These are phyloP conservation scores for Clitarchus hookeri DNA, from an alignment of 2,888 invertebrate genomes.

Conservation along the genomic window DNA sequence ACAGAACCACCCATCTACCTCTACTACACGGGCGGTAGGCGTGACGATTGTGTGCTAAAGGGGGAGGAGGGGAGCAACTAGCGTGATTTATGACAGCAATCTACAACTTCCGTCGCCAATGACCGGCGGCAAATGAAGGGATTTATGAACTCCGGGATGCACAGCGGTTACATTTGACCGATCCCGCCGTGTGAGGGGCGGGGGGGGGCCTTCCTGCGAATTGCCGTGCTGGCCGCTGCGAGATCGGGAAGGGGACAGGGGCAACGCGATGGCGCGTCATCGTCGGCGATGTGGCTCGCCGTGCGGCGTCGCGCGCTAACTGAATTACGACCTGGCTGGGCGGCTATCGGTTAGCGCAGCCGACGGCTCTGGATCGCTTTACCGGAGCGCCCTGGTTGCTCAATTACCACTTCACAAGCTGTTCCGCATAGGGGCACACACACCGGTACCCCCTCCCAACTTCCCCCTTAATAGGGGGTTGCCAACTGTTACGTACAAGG, in stretches of 20 bases:
- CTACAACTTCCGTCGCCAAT: conserved; percentile 6
- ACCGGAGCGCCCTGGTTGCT: no score
- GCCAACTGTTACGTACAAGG: no score
- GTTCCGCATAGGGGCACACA: no score
- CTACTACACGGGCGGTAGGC: background rate
- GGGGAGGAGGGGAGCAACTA: background rate
- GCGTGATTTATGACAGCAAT: background rate
- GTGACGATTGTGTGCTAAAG: background rate
- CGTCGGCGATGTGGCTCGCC: no score
- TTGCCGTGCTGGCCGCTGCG: background rate
- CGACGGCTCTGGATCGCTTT: no score
- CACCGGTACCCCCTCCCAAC: no score
- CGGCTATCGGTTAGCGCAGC: no score
- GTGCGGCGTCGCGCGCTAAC: no score
- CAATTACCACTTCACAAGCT: no score
- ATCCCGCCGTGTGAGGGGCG: background rate
- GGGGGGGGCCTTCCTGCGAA: background rate
- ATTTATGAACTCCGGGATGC: background rate
- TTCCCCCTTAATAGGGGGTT: no score
- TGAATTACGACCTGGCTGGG: no score
- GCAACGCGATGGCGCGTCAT: background rate
- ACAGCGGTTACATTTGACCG: background rate
- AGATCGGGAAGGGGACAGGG: background rate
- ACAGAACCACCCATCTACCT: background rate
- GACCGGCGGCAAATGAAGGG: conserved; percentile 10